A percentile compares a stretch with the other conserved stretches of the same genome.
These are phyloP conservation scores for Papilio demoleus DNA, from an alignment of 2,888 invertebrate species.

Conservation along the genomic window DNA sequence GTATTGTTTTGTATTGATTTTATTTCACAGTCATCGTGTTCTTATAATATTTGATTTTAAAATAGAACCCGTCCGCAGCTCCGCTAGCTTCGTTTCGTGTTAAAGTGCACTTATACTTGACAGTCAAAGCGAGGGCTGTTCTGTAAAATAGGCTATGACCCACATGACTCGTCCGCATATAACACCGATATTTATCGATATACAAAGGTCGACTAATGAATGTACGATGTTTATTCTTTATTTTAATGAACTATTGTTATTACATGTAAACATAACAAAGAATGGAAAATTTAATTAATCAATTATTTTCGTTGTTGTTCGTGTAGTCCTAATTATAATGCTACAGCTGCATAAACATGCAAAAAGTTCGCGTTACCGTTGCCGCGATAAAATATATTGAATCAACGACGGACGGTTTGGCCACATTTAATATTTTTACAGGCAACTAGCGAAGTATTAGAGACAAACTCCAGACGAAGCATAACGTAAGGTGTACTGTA, in stretches of 20 bases:
- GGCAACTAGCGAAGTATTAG: too few species aligned
- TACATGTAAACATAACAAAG: background rate
- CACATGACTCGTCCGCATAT: conserved; percentile 19
- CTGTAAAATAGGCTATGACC: conserved; percentile 32
- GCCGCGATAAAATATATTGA: too few species aligned
- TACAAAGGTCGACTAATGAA: conserved; percentile 20
- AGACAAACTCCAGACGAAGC: too few species aligned
- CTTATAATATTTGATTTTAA: too few species aligned
- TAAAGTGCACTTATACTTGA: conserved; percentile 9
- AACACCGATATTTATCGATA: conserved; percentile 12
- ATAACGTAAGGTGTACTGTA: too few species aligned
- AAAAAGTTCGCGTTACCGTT: too few species aligned
- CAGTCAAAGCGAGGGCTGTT: conserved; percentile 22
- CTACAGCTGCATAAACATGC: too few species aligned
- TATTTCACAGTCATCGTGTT: too few species aligned
- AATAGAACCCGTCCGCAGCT: too few species aligned
- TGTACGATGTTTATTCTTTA: conserved; percentile 9
- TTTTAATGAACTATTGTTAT: conserved; percentile 25
- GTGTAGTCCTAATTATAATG: background rate
- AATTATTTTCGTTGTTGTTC: background rate
- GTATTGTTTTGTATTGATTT: too few species aligned
- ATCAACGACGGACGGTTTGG: too few species aligned
- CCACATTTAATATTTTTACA: too few species aligned
- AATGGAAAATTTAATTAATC: background rate
- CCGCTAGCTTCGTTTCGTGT: conserved; percentile 4